Conservation (phyloP, 2,113 vertebrate species). For the Setophaga petechia region DNA sequence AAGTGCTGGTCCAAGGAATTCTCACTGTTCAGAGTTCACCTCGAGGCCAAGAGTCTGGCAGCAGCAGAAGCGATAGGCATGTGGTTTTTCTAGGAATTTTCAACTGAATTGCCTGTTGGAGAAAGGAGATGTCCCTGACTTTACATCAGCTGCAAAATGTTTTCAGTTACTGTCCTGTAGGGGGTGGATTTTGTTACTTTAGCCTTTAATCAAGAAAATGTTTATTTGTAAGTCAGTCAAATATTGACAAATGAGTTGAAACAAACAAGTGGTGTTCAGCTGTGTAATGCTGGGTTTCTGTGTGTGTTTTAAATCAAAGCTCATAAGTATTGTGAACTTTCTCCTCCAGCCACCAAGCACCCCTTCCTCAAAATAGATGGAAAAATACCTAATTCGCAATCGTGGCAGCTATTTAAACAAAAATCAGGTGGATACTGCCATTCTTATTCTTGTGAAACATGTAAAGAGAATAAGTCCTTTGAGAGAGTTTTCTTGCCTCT, state of each 20-base stretch:
- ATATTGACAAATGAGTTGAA: background rate
- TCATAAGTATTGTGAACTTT: background rate
- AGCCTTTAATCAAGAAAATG: background rate
- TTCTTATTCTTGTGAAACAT: background rate
- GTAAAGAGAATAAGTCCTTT: background rate
- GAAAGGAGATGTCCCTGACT: background rate
- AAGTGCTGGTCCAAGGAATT: background rate
- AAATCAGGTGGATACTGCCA: background rate
- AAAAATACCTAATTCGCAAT: background rate
- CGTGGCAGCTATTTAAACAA: background rate
- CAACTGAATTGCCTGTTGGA: background rate
- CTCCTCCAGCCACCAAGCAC: background rate
- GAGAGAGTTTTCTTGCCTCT: background rate
- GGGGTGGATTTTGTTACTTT: background rate
- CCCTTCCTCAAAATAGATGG: background rate
- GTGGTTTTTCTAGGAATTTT: conserved; percentile 1
- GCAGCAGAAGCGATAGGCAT: background rate
- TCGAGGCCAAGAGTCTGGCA: background rate
- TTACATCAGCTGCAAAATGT: background rate
- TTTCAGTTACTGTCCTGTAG: background rate
- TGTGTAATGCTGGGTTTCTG: background rate
- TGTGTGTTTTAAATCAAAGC: background rate
- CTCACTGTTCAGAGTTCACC: background rate
- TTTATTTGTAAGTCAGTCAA: background rate
- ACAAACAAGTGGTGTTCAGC: background rate